Base-by-base conservation (phyloP, 2,888 invertebrate genomes). In the Lepas anatifera region DNA sequence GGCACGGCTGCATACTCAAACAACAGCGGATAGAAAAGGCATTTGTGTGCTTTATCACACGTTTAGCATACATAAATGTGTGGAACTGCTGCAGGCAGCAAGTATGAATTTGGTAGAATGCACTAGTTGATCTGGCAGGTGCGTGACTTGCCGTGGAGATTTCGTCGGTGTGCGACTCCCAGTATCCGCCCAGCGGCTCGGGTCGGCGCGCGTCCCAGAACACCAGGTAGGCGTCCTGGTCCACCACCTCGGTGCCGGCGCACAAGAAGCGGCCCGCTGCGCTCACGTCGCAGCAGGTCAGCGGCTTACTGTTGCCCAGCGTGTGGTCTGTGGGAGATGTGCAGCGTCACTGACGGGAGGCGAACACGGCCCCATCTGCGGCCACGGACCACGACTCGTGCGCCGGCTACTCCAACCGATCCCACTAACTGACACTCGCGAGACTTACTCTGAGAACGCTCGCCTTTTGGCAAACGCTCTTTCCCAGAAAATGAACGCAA, bases 101-200 rank as follows among this genome's bases (percentile, higher is more conserved):
- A n/a, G n/a, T n/a, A n/a, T n/a, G n/a, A n/a, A n/a, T n/a, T n/a
- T n/a, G n/a, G n/a, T n/a, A n/a, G n/a, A 68, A 25, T 7, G 6
- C 50, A 35, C 18, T 11, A 6, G 16, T 11, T 18, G 3, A 68
- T n/a, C 10, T 29, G 27, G 35, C 50, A 3, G n/a, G n/a, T n/a
- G 16, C 41, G 69, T 13, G 18, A 69, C 37, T 22, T 6, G 39
- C 66, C 66, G 87, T 86, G 11, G 90, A 89, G 25, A 93, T 84
- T 78, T 92, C 92, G 78, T 91, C 90, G 70, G 86, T 85, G 77
- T 93, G 92, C 10, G 89, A 87, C 75, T 92, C 89, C 87, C 87
- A 89, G 78, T 92, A 94, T 1, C 87, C 89, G 0, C 92, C 92
- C 2, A 90, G 80, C 18, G 88, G 81, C 73, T 78, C 78, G 46